Evolutionary conservation across 1,140 invertebrate genomes (phyloP).

Genomic region (Rhagoletis pomonella): DNA sequence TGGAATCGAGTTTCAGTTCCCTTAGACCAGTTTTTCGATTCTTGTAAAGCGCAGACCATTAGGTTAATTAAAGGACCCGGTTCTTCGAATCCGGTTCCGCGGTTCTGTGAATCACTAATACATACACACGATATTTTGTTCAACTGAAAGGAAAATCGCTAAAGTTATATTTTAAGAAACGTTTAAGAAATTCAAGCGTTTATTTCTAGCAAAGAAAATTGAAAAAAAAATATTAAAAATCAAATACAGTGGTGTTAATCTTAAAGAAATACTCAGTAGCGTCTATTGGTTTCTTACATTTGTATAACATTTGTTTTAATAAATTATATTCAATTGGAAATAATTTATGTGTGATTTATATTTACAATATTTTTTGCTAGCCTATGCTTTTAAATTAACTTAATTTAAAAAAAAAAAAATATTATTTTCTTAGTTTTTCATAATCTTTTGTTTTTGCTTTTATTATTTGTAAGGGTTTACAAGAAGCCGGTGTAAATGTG

Average conservation of each 20-base stretch:
- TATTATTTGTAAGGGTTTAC: constrained; percentile 81
- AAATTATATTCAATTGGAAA: too few relatives aligned
- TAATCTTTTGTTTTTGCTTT: constrained; percentile 59
- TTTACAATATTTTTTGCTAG: not conserved
- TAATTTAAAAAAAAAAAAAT: too few relatives aligned
- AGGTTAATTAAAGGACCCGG: too few relatives aligned
- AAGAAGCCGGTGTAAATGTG: constrained; percentile 91
- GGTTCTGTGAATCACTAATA: too few relatives aligned
- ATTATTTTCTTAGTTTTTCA: constrained; percentile 59
- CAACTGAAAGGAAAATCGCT: not conserved
- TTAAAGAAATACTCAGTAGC: not conserved
- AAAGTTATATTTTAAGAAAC: constrained; percentile 36
- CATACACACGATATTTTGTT: too few relatives aligned
- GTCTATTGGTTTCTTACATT: too few relatives aligned
- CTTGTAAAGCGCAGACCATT: too few relatives aligned
- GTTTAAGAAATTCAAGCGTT: constrained; percentile 35
- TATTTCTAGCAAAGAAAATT: not conserved
- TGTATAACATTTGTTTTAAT: too few relatives aligned
- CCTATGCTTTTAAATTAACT: too few relatives aligned
- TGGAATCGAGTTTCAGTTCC: too few relatives aligned
- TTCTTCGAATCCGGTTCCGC: too few relatives aligned
- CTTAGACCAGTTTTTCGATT: too few relatives aligned
- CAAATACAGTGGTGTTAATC: not conserved
- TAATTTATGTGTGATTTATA: constrained; percentile 7
- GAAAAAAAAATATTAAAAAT: not conserved